Conservation (phyloP, 2,113 vertebrate genomes). For the Clarias macrocephalus region DNA sequence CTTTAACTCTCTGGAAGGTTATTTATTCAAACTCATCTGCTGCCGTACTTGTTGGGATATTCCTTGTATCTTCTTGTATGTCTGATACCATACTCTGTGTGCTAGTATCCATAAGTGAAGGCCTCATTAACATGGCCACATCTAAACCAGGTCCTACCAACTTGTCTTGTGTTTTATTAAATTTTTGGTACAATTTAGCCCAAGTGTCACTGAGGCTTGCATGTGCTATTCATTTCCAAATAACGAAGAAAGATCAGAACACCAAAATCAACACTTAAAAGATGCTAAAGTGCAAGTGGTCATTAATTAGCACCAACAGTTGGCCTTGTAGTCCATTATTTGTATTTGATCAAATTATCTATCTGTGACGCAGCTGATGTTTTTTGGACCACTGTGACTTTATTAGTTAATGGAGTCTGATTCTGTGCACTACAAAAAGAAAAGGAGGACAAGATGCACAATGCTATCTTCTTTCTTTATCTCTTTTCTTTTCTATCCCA, state of each 20-base stretch:
- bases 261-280: neutral
- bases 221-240: neutral
- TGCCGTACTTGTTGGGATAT: conserved; percentile 26
- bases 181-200: neutral
- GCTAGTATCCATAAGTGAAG: neutral
- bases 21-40: conserved; percentile 41
- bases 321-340: neutral
- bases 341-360: conserved; percentile 44
- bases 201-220: neutral
- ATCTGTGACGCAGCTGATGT: conserved; percentile 20
- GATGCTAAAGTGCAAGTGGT: neutral
- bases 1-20: conserved; percentile 44
- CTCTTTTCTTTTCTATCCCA: neutral
- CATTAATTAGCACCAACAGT: conserved; percentile 31
- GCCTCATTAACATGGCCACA: neutral
- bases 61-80: neutral
- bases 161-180: conserved; percentile 21
- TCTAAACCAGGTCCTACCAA: neutral
- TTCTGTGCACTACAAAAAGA: neutral
- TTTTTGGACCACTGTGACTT: conserved; percentile 24
- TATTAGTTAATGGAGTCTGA: conserved; percentile 36
- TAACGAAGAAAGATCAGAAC: conserved; percentile 12
- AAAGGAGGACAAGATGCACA: conserved; percentile 1
- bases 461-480: neutral
- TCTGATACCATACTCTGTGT: neutral